phyloP scores from a whole-genome alignment of 2,113 vertebrate species.

The Uria lomvia region DNA sequence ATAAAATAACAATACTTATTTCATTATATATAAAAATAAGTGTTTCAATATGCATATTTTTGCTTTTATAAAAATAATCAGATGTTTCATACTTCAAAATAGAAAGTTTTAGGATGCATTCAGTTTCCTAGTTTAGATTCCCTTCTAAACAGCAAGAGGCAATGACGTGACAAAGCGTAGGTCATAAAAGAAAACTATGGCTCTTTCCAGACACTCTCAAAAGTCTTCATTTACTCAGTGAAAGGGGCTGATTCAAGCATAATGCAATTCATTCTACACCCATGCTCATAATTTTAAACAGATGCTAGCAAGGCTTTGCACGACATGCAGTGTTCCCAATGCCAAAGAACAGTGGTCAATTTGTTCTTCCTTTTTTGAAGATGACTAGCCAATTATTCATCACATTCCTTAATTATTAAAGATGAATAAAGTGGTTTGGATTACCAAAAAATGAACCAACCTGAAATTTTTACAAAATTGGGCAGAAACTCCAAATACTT shows the following conservation, averaged over 20 bases:
- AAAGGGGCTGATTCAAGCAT: constrained; percentile 23
- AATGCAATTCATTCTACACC: not conserved
- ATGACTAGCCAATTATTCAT: constrained; percentile 24
- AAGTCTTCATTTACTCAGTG: not conserved
- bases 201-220: not conserved
- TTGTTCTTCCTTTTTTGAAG: constrained; percentile 31
- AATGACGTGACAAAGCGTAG: not conserved
- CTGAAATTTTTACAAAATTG: not conserved
- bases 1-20: not conserved
- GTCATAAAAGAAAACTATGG: not conserved
- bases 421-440: not conserved
- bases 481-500: not conserved
- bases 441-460: not conserved
- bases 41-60: not conserved
- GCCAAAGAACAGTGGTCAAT: constrained; percentile 40
- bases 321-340: not conserved
- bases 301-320: constrained; percentile 30
- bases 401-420: not conserved
- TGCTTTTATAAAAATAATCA: not conserved
- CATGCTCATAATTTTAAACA: constrained; percentile 29
- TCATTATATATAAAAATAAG: not conserved
- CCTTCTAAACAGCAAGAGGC: not conserved
- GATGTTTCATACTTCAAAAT: not conserved
- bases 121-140: not conserved
- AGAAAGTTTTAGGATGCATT: not conserved